A percentile compares a stretch with the other conserved stretches of the same genome.
These are phyloP conservation scores for Avahi laniger DNA, from an alignment of 2,797 vertebrate genomes.

Conservation along the genomic window DNA sequence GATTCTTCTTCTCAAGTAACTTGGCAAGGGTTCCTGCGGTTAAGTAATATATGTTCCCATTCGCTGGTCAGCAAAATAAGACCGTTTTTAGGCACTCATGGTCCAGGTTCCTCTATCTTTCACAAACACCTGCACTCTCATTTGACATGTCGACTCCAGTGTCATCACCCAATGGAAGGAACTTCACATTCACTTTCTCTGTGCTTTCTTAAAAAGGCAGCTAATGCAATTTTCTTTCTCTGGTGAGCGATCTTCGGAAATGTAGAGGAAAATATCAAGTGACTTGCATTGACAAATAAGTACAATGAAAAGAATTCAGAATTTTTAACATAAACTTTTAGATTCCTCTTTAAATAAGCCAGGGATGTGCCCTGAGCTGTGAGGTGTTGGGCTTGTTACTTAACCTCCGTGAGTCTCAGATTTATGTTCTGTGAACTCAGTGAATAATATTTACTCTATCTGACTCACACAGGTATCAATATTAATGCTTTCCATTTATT, in stretches of 20 bases:
- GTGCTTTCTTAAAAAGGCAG: neutral
- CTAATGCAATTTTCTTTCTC: neutral
- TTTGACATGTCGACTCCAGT: neutral
- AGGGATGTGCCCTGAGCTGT: rapidly evolving
- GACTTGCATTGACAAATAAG: neutral
- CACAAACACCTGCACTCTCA: neutral
- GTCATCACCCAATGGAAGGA: neutral
- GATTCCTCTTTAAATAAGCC: neutral
- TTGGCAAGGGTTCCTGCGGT: neutral
- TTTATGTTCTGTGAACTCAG: neutral
- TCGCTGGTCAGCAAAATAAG: neutral
- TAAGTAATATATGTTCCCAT: rapidly evolving
- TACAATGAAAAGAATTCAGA: neutral
- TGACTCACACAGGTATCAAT: neutral
- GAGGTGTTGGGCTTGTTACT: neutral
- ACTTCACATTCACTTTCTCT: neutral
- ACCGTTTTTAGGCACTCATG: neutral
- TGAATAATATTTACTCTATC: constrained; percentile 64
- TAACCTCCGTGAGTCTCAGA: neutral
- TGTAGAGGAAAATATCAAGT: neutral
- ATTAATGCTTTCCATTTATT: neutral
- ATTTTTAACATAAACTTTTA: neutral
- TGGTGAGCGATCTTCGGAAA: neutral
- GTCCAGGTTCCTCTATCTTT: neutral
- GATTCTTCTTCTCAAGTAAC: neutral